Base-by-base conservation (phyloP, 2,797 vertebrate species). In the Cossypha polioptera region DNA sequence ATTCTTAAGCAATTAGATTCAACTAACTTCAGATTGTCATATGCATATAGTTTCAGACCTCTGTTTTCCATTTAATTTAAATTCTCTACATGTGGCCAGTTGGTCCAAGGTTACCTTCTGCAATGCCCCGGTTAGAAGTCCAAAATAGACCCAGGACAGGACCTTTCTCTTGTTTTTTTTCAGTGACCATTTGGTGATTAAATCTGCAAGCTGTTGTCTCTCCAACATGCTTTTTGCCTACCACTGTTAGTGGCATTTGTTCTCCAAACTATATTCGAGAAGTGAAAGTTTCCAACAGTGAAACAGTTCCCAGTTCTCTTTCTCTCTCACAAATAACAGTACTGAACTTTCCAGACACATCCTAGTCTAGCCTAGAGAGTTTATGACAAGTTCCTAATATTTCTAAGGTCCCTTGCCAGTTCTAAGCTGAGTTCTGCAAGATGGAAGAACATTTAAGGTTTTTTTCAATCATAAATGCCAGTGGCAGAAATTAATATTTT, bases 211-310 rank as follows among this genome's bases (percentile, higher is more conserved):
- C 91, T 96, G 93, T 95, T n/a, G 9, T 48, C 69, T 68, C 81
- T 83, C 69, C 4, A 2, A 63, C 22, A 11, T 36, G 50, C 19
- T 43, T 94, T 92, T 58, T 57, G 66, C 88, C 94, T 94, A 94
- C 90, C 76, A 90, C 93, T 86, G 91, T 90, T 94, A 94, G 73
- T 14, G 9, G 69, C 91, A 95, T 95, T 95, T 95, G 79, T 84
- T 88, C 79, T 93, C 45, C 76, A 86, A 91, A 75, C 76, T 48
- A 14, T 35, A 62, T 62, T 83, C 80, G 28, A 75, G 87, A 88
- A 78, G 26, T 29, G 20, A 88, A 96, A 88, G 79, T 92, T 91
- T 86, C 76, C 90, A 62, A 38, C 58, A 86, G 71, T 8, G 40
- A 92, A 81, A 55, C 36, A 48, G 29, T 61, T 73, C 45, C 57